Conservation (phyloP, 2,113 vertebrate species). For the Tachycineta bicolor region DNA sequence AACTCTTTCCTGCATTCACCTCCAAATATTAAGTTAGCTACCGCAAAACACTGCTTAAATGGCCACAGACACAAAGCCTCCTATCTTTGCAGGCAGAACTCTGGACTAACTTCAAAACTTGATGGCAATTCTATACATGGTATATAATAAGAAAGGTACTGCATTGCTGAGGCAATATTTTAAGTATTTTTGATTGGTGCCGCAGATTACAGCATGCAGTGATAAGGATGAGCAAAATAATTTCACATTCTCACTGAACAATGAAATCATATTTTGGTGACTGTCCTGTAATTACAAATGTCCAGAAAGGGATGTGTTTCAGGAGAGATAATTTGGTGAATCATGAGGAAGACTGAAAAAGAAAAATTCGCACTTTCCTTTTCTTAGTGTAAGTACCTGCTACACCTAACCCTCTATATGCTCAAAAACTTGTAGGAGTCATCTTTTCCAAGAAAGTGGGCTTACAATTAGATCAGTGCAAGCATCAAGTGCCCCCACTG, state of each 20-base stretch:
- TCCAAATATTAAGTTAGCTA: not conserved
- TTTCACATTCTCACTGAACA: not conserved
- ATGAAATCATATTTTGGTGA: not conserved
- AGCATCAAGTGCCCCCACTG: not conserved
- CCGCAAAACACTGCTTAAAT: not conserved
- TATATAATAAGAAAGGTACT: not conserved
- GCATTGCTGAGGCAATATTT: not conserved
- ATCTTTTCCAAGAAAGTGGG: not conserved
- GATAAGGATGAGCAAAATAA: slow-evolving; percentile 4
- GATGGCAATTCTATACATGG: not conserved
- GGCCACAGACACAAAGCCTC: not conserved
- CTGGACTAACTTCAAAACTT: not conserved
- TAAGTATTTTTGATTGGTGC: slow-evolving; percentile 12
- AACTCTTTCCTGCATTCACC: not conserved
- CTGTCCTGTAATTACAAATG: not conserved
- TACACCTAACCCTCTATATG: not conserved
- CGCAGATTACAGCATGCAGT: not conserved
- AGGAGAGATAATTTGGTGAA: not conserved
- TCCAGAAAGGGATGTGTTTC: not conserved
- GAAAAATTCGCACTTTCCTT: not conserved
- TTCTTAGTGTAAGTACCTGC: not conserved
- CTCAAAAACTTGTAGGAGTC: not conserved
- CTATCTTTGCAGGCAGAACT: not conserved
- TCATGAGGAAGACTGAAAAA: not conserved
- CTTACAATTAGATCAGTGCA: not conserved